Base-by-base conservation (phyloP, 2,797 vertebrate genomes). In the Lithobates pipiens region DNA sequence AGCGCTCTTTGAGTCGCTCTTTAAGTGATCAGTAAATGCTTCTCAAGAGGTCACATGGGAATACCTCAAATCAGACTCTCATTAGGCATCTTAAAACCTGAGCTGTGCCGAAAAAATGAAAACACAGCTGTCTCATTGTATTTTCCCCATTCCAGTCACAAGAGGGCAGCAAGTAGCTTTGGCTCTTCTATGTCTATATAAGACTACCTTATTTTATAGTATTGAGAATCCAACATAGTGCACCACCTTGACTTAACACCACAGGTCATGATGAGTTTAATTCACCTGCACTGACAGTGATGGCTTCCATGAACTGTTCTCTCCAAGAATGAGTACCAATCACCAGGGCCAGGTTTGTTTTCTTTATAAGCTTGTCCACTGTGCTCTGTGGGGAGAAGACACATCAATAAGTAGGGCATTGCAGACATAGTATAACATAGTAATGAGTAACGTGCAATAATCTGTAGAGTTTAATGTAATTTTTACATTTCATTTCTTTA, bases 291-390 rank as follows among this genome's bases (percentile, higher is more conserved):
- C 96, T 97, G 91, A 99, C 96, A 10, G 96, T 97, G 82, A 99
- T 93, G 0, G 97, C 97, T 27, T 95, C 96, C 54, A 96, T 92
- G 91, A 99, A 98, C 93, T 99, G 97, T 88, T 99, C 97, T 84
- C 93, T 94, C 97, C 97, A 98, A 0, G 97, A 96, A 76, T 95
- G 96, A 0, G 97, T 97, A 32, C 97, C 97, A 2, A 99, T 93
- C 88, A 99, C 96, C 67, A 94, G 87, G 0, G 97, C 96, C 93
- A 99, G 91, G 89, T 97, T 97, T 0, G 97, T 96, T 88, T 98
- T 96, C 92, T 95, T 97, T 77, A 98, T 93, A 73, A 98, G 96
- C 86, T 97, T 97, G 91, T 98, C 96, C 89, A 98, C 96, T 0
- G 96, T 98, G 90, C 89, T 96, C 97, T 98, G 92, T 77, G 65